These are phyloP conservation scores for Oscheius sp. DNA, from an alignment of 2,888 invertebrate genomes.

Conservation along the genomic window DNA sequence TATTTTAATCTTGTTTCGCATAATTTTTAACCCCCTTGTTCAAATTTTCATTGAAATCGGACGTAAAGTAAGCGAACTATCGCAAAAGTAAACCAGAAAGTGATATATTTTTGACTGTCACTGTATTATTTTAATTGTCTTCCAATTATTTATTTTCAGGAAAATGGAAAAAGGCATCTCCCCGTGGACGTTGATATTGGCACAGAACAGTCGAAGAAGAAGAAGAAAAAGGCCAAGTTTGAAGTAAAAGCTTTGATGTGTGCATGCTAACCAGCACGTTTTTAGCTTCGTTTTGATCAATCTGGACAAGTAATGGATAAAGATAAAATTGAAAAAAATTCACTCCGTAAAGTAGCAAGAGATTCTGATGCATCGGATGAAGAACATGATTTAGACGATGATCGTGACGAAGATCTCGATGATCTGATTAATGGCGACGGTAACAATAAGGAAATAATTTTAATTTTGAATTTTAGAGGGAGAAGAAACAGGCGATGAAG, in stretches of 20 bases:
- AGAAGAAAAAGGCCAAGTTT: constrained; percentile 45
- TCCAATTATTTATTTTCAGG: constrained; percentile 16
- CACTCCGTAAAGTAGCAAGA: background rate
- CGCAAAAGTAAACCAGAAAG: too few relatives aligned
- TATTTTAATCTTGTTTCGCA: too few relatives aligned
- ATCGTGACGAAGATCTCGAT: constrained; percentile 60
- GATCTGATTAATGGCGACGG: constrained; percentile 47
- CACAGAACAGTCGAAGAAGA: constrained; percentile 41
- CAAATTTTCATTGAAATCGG: too few relatives aligned
- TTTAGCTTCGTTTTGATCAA: constrained; percentile 48
- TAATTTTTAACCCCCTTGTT: too few relatives aligned
- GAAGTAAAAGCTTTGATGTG: too few relatives aligned
- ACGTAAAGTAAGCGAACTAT: too few relatives aligned
- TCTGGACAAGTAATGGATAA: constrained; percentile 48
- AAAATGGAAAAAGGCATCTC: constrained; percentile 41
- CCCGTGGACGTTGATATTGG: constrained; percentile 57
- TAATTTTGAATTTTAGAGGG: background rate
- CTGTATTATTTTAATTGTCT: too few relatives aligned
- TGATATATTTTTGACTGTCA: too few relatives aligned
- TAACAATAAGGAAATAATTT: background rate
- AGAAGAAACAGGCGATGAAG: constrained; percentile 5
- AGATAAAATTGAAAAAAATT: constrained; percentile 38
- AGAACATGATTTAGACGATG: constrained; percentile 49
- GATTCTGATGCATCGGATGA: constrained; percentile 41
- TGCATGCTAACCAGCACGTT: too few relatives aligned